Conservation (phyloP, 1,140 invertebrate species). For the Calephelis virginiensis region DNA sequence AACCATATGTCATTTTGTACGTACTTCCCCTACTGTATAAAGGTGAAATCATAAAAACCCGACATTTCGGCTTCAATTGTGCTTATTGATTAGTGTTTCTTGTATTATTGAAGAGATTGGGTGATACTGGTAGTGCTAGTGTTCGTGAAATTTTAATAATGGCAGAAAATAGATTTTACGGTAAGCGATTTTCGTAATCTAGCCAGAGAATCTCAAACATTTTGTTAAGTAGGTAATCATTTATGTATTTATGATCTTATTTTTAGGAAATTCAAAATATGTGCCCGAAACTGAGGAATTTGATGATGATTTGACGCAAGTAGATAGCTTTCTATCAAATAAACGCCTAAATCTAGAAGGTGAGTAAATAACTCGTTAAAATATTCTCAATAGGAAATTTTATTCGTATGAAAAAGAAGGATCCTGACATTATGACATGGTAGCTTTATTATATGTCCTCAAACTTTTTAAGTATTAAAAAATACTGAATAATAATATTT, state of each 20-base stretch:
- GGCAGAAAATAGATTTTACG: slow-evolving; percentile 23
- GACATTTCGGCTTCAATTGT: slow-evolving; percentile 21
- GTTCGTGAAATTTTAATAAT: slow-evolving; percentile 22
- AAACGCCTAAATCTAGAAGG: background rate
- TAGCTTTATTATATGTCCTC: no score
- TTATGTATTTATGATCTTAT: slow-evolving; percentile 22
- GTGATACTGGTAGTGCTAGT: slow-evolving; percentile 17
- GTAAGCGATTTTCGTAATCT: slow-evolving; percentile 25
- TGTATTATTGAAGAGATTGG: slow-evolving; percentile 5
- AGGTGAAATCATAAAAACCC: slow-evolving; percentile 18
- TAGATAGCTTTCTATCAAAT: slow-evolving; percentile 7
- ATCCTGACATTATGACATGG: no score
- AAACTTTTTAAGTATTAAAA: no score
- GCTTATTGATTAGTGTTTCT: slow-evolving; percentile 23
- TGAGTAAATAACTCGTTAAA: no score
- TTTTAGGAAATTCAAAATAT: slow-evolving; percentile 25
- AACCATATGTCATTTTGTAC: no score
- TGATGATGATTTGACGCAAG: slow-evolving; percentile 2
- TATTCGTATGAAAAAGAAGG: no score
- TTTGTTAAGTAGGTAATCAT: no score
- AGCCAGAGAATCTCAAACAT: slow-evolving; percentile 23
- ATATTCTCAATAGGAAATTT: no score
- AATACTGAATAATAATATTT: no score
- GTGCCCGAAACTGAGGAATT: slow-evolving; percentile 15
- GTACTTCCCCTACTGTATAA: slow-evolving; percentile 20